Percentiles rank a stretch among this genome's conserved stretches.
These are phyloP conservation scores for Branchipolynoe longqiensis DNA, from an alignment of 2,888 invertebrate genomes.

Conservation along the genomic window DNA sequence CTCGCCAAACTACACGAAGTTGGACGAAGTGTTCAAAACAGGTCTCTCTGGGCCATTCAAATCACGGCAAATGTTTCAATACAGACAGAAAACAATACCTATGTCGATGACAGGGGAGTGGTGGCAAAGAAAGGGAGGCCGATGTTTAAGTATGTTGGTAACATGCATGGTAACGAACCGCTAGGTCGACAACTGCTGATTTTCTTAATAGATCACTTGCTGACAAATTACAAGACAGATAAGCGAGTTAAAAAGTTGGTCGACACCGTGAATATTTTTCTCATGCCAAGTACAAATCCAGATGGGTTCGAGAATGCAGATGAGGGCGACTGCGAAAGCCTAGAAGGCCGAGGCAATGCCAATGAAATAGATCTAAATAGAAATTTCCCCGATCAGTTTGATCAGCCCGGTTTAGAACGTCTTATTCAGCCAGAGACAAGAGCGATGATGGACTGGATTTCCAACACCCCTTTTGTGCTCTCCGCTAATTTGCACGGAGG, in stretches of 20 bases:
- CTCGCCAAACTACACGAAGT: slow-evolving; percentile 75
- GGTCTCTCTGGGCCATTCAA: slow-evolving; percentile 75
- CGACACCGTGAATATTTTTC: slow-evolving; percentile 92
- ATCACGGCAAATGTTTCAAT: slow-evolving; percentile 74
- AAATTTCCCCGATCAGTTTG: slow-evolving; percentile 90
- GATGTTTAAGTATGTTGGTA: slow-evolving; percentile 97
- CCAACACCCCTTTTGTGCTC: slow-evolving; percentile 88
- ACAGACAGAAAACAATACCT: neutral
- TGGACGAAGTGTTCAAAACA: slow-evolving; percentile 72
- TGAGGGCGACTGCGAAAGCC: slow-evolving; percentile 87
- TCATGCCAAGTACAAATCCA: slow-evolving; percentile 98
- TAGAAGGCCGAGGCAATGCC: slow-evolving; percentile 89
- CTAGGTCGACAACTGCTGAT: slow-evolving; percentile 96
- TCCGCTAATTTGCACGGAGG: slow-evolving; percentile 91
- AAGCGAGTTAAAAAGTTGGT: slow-evolving; percentile 89
- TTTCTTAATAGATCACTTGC: slow-evolving; percentile 92
- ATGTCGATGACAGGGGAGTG: slow-evolving; percentile 68
- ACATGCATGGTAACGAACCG: slow-evolving; percentile 97
- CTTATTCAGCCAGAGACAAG: slow-evolving; percentile 86
- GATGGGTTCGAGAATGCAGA: slow-evolving; percentile 94
- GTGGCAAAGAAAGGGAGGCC: slow-evolving; percentile 88
- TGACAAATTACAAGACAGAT: slow-evolving; percentile 89
- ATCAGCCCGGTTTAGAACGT: slow-evolving; percentile 82
- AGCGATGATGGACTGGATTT: slow-evolving; percentile 82
- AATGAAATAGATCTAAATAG: slow-evolving; percentile 90